These are phyloP conservation scores for Caenorhabditis tropicalis DNA, from an alignment of 1,140 invertebrate species.

Conservation along the genomic window DNA sequence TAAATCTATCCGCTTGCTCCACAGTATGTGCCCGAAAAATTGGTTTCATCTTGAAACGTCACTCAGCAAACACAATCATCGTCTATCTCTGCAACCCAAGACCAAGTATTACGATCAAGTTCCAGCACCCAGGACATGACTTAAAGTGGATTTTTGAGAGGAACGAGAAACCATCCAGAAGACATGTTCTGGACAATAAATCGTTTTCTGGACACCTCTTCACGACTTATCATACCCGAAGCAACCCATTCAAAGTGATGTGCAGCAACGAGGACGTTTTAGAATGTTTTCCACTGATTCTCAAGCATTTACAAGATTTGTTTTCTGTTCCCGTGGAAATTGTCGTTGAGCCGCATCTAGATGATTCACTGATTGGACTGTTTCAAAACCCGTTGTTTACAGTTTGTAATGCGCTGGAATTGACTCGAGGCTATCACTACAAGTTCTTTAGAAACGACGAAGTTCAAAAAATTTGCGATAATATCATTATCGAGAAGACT, in stretches of 20 bases:
- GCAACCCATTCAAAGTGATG: not conserved
- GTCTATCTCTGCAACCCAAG: not conserved
- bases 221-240: not conserved
- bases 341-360: not conserved
- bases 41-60: not conserved
- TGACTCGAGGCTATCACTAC: not conserved
- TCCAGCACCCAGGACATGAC: not conserved
- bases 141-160: not conserved
- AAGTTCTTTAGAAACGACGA: not conserved
- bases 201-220: not conserved
- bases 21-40: not conserved
- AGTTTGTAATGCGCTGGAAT: not conserved
- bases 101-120: not conserved
- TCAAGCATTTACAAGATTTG: not conserved
- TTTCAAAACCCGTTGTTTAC: not conserved
- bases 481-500: not conserved
- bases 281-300: not conserved
- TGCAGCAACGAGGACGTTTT: not conserved
- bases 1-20: not conserved
- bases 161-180: not conserved
- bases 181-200: not conserved
- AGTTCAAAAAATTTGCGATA: not conserved
- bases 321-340: not conserved
- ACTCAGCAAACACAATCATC: not conserved
- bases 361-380: not conserved